Evolutionary conservation across 2,888 invertebrate species (phyloP), one percentile per base, ranked within the genome.

Genomic region (Limnephilus rhombicus): DNA sequence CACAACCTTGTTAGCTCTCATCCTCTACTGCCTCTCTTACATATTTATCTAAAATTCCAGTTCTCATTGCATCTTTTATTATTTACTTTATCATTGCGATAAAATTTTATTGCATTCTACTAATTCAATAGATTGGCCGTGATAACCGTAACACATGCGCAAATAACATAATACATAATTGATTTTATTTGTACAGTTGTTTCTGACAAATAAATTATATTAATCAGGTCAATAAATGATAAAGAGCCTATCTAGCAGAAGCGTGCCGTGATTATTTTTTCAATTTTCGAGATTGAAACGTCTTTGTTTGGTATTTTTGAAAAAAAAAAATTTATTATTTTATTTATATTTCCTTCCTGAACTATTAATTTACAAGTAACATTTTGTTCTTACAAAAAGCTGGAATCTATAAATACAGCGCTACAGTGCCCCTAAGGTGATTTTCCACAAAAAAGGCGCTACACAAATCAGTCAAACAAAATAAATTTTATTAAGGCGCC

Each of bases 1-100:
- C 15, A 49, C 95, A 24, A 90, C 24, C 2, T 68, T 68, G 53
- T 18, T 53, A 53, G 4, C 1, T 18, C 0, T 53, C 53, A 0
- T 53, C 53, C 5, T 53, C 53, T 53, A 15, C n/a, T n/a, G n/a
- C n/a, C n/a, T n/a, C n/a, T n/a, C n/a, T 24, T 53, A 18, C 53
- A 53, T 53, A 53, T 53, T 53, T 5, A 31, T 2, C 18, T 24
- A 11, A 34, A 34, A 83, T 83, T 83, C 18, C 83, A 83, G 24
- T 13, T 24, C 0, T 83, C 18, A 5, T 83, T 37, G 34, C 34
- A 5, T 83, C 3, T 83, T 34, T 37, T 18, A 45, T 37, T 83
- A 34, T 83, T 37, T 15, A 15, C 24, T 24, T 34, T 31, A 9
- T 83, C 37, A 31, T 24, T 83, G 18, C 15, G 37, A 83, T 15